phyloP scores from a whole-genome alignment of 35 echinoderm and acorn worm species.

The Apostichopus japonicus region DNA sequence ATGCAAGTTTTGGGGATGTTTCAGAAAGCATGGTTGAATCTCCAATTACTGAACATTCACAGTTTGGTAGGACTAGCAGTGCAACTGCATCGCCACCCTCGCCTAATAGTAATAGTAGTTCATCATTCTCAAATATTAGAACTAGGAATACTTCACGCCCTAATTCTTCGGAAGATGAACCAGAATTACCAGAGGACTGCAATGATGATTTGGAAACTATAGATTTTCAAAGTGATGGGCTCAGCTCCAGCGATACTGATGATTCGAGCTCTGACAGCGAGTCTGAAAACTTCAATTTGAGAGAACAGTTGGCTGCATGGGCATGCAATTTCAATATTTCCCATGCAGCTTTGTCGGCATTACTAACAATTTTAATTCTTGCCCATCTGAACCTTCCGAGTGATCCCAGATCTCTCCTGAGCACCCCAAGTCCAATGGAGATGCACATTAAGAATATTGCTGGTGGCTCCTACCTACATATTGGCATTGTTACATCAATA shows the following conservation, averaged over 20 bases:
- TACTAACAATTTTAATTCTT: neutral
- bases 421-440: neutral
- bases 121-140: too few species aligned
- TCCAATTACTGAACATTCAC: too few species aligned
- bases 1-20: slow-evolving; percentile 10
- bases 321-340: neutral
- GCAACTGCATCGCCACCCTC: too few species aligned
- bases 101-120: too few species aligned
- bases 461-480: slow-evolving; percentile 57
- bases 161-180: too few species aligned
- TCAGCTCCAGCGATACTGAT: slow-evolving; percentile 1
- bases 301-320: neutral
- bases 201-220: neutral
- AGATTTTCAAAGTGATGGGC: neutral
- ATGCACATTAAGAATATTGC: neutral
- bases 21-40: neutral
- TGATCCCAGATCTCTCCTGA: slow-evolving; percentile 47
- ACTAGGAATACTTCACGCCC: too few species aligned
- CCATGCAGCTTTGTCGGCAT: slow-evolving; percentile 2
- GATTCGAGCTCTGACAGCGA: neutral
- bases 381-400: neutral
- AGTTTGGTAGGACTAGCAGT: too few species aligned
- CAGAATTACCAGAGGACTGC: too few species aligned
- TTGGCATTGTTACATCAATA: slow-evolving; percentile 19
- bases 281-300: neutral